Percentiles rank a stretch among this genome's conserved stretches.
Conservation (phyloP, 2,888 invertebrate genomes). For the Ophioninae sp. region DNA sequence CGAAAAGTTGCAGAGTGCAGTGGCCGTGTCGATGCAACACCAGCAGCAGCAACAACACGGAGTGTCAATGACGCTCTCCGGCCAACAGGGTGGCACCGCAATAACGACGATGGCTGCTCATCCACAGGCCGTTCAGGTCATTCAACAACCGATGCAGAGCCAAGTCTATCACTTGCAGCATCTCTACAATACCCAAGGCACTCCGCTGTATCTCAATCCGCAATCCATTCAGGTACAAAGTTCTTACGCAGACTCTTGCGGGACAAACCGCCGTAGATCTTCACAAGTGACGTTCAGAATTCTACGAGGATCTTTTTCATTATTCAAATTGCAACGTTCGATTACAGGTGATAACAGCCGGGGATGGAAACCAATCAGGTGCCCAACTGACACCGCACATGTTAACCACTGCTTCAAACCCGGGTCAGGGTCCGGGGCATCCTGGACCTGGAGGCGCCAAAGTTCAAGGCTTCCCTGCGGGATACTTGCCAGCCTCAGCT, state of each 20-base stretch:
- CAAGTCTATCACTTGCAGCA: conserved; percentile 88
- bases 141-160: conserved; percentile 90
- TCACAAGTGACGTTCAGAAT: not conserved
- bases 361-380: conserved; percentile 91
- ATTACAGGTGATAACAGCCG: conserved; percentile 88
- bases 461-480: conserved; percentile 84
- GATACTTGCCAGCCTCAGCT: conserved; percentile 90
- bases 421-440: conserved; percentile 77
- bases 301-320: not conserved
- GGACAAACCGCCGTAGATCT: not conserved
- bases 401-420: conserved; percentile 85
- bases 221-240: conserved; percentile 86
- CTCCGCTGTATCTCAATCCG: conserved; percentile 89
- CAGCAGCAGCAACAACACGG: conserved; percentile 81
- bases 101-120: conserved; percentile 90
- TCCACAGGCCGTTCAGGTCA: conserved; percentile 89
- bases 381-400: conserved; percentile 90
- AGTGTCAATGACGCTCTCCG: conserved; percentile 79
- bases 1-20: conserved; percentile 73
- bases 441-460: conserved; percentile 76
- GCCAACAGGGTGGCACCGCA: conserved; percentile 82
- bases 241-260: not conserved
- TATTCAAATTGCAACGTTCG: conserved; percentile 61
- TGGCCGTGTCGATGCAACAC: conserved; percentile 83
- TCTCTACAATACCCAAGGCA: conserved; percentile 90